Base-by-base conservation (phyloP, 1,140 invertebrate genomes). In the Atta colombica region DNA sequence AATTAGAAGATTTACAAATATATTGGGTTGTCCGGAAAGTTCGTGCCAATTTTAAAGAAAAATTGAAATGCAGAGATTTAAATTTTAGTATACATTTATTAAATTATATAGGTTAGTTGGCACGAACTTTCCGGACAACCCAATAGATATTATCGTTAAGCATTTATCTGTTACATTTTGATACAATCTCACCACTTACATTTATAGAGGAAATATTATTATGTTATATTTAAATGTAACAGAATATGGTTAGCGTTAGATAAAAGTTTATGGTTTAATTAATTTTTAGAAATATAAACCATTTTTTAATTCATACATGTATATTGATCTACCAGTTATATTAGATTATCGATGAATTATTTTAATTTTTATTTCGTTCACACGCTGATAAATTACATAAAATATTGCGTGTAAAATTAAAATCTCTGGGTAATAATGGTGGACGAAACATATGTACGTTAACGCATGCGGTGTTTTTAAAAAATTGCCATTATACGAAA, bases 401-500 rank as follows among this genome's bases (percentile, higher is more conserved):
- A 61, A 82, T 51, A 75, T 74, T 74, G 80, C 80, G 80, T 60
- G 80, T 71, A 61, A 49, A 61, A 75, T 74, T 63, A 74, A 84
- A 84, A 84, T 74, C 69, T 45, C 39, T 3, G 28, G 16, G 39
- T 74, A 61, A 84, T 84, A 84, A 81, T 35, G 21, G 18, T 39
- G 45, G 28, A 68, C 8, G 8, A 45, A 45, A 45, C 51, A 49
- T 14, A 16, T 60, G 68, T 49, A 39, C 18, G 68, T 16, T 61
- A 25, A 55, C 49, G 12, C 28, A 31, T 18, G 35, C 55, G 7
- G 28, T 74, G 69, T 84, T 74, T 82, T 74, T 28, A 75, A 84
- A 84, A 84, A 84, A 63, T 84, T 84, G 58, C 80, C 80, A 84
- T 75, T 61, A 74, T 25, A 28, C 55, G 69, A 28, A 82, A 82